Percentiles rank a stretch among this genome's conserved stretches.
Evolutionary conservation across 1,140 invertebrate species (phyloP).

Genomic region (Amphibalanus amphitrite): DNA sequence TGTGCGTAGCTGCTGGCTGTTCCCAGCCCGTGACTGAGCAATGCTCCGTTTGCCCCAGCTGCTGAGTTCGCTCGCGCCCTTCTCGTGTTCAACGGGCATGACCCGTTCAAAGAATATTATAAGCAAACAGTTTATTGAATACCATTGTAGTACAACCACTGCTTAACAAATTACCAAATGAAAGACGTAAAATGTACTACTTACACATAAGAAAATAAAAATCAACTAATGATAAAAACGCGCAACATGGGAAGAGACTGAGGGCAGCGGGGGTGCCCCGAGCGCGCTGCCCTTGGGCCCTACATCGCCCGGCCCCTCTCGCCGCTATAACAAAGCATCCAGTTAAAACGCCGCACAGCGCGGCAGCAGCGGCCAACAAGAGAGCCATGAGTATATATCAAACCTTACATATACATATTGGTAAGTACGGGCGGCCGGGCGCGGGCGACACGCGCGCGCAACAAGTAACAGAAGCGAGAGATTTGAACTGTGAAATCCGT

Average conservation of each 20-base stretch:
- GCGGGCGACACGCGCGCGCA: neutral
- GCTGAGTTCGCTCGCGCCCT: too few species aligned
- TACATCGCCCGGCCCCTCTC: too few species aligned
- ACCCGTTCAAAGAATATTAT: too few species aligned
- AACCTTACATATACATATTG: slow-evolving; percentile 2
- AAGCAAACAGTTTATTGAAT: slow-evolving; percentile 5
- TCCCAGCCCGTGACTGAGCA: too few species aligned
- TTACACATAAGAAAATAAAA: slow-evolving; percentile 2
- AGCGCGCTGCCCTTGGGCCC: too few species aligned
- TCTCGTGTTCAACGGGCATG: too few species aligned
- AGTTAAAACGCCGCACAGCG: neutral
- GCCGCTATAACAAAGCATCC: neutral
- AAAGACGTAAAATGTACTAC: slow-evolving; percentile 5
- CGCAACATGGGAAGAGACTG: neutral
- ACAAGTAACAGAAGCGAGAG: neutral
- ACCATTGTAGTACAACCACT: slow-evolving; percentile 2
- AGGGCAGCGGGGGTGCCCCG: neutral
- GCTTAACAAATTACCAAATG: slow-evolving; percentile 7
- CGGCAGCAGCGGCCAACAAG: neutral
- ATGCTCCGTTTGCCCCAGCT: too few species aligned
- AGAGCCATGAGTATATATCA: neutral
- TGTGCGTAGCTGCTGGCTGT: too few species aligned
- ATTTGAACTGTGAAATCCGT: neutral
- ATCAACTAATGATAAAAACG: slow-evolving; percentile 1
- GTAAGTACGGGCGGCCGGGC: neutral